These are phyloP conservation scores for Aegotheles bennettii DNA, from an alignment of 2,113 vertebrate genomes.

Conservation along the genomic window DNA sequence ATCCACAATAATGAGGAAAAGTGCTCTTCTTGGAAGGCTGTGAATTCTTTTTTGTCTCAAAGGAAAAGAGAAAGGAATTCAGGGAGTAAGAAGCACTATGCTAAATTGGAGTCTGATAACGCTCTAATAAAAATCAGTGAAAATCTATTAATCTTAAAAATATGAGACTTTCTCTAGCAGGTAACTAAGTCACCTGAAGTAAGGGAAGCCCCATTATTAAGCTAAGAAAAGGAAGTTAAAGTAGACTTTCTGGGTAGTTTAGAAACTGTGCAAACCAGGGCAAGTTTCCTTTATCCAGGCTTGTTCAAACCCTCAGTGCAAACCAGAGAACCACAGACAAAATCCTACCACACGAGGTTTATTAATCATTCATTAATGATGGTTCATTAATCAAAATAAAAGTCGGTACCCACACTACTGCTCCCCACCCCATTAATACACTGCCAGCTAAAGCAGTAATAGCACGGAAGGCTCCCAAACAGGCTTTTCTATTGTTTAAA, in stretches of 20 bases:
- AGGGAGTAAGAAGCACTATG: not conserved
- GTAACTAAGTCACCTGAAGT: not conserved
- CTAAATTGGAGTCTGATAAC: not conserved
- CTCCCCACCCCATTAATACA: not conserved
- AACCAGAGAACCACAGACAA: not conserved
- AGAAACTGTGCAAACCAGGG: not conserved
- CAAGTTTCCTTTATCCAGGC: not conserved
- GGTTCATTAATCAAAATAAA: not conserved
- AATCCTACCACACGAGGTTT: not conserved
- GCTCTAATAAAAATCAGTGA: not conserved
- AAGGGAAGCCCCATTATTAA: too few relatives aligned
- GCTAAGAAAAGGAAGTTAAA: not conserved
- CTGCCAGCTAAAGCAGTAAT: not conserved
- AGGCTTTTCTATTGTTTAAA: not conserved
- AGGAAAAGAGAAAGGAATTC: not conserved
- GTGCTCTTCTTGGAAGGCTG: accelerated
- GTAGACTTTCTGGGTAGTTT: not conserved
- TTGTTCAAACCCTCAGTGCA: not conserved
- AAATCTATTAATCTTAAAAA: not conserved
- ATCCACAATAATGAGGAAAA: not conserved
- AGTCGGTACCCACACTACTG: not conserved
- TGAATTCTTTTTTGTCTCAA: not conserved
- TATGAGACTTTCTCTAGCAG: not conserved
- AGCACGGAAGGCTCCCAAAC: not conserved
- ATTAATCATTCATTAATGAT: too few relatives aligned